Conservation (phyloP, 2,113 vertebrate species). For the Rousettus leschenaultii region DNA sequence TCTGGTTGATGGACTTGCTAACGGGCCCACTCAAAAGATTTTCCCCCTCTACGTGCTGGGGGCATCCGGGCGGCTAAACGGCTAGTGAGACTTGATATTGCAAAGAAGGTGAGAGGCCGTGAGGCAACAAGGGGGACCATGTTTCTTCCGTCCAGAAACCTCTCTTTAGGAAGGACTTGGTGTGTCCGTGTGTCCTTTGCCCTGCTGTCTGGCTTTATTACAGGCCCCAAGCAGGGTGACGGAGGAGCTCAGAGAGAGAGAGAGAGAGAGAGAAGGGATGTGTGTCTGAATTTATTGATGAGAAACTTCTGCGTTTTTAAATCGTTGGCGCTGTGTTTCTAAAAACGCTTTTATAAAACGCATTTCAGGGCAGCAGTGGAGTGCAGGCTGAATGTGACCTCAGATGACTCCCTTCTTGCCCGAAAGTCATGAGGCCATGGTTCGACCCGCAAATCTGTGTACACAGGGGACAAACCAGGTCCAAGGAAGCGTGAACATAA, state of each 20-base stretch:
- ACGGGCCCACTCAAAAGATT: not conserved
- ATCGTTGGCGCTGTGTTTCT: not conserved
- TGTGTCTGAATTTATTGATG: not conserved
- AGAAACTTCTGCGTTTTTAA: not conserved
- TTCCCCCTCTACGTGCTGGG: not conserved
- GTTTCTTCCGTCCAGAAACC: not conserved
- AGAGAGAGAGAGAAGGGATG: not conserved
- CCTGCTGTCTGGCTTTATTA: not conserved
- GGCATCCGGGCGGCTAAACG: not conserved
- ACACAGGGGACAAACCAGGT: not conserved
- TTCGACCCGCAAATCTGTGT: not conserved
- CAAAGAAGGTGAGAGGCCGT: not conserved
- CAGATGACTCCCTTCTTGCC: not conserved
- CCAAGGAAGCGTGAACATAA: not conserved
- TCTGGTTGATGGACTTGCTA: slow-evolving; percentile 3
- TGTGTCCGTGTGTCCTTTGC: not conserved
- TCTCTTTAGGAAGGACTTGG: not conserved
- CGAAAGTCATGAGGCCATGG: not conserved
- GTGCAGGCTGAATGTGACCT: not conserved
- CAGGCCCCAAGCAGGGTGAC: not conserved
- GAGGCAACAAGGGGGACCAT: not conserved
- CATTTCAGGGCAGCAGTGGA: not conserved
- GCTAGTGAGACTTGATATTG: not conserved
- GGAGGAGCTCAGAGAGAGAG: not conserved
- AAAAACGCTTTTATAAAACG: not conserved